Conservation (phyloP, 2,113 vertebrate species). For the Lontra canadensis region DNA sequence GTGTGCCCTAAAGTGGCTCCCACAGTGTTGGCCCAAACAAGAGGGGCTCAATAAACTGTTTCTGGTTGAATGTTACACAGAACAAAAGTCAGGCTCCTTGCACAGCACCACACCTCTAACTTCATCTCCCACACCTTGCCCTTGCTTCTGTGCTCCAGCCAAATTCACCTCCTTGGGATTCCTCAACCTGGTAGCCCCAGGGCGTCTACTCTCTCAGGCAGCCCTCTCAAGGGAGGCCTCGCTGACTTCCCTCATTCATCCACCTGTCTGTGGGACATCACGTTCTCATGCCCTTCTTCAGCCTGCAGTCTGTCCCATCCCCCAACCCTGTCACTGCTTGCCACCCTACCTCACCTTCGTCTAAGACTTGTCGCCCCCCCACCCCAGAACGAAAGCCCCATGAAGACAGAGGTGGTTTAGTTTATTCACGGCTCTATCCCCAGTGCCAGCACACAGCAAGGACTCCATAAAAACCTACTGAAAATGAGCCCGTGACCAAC, state of each 20-base stretch:
- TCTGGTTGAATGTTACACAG: not conserved
- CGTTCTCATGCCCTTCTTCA: not conserved
- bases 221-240: not conserved
- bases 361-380: not conserved
- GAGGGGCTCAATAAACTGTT: not conserved
- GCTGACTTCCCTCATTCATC: not conserved
- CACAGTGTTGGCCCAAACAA: not conserved
- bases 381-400: not conserved
- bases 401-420: not conserved
- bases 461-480: not conserved
- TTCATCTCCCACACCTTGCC: not conserved
- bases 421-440: not conserved
- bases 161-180: not conserved
- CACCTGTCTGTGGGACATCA: not conserved
- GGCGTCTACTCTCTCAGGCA: not conserved
- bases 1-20: not conserved
- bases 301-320: not conserved
- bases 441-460: too few species aligned
- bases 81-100: not conserved
- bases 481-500: not conserved
- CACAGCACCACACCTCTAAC: accelerated
- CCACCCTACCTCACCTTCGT: not conserved
- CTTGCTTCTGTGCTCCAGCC: too few species aligned
- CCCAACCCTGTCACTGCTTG: not conserved
- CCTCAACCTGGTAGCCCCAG: accelerated